Conservation (phyloP, 1,140 invertebrate genomes). For the Trinorchestia longiramus region DNA sequence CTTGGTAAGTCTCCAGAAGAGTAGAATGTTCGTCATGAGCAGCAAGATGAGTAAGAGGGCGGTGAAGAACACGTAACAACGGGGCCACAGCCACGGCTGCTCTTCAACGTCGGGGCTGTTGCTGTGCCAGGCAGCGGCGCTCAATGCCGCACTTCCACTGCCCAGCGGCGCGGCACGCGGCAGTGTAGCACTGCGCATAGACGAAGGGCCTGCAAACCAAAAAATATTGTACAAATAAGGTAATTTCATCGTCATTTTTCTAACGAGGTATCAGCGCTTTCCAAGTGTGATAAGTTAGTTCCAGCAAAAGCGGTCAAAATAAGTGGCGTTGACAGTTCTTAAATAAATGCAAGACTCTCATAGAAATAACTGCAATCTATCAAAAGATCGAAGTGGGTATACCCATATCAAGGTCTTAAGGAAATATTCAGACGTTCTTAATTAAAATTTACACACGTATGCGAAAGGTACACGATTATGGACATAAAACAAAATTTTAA, state of each 20-base stretch:
- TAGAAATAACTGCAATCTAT: too few species aligned
- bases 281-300: too few species aligned
- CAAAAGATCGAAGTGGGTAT: too few species aligned
- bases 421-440: too few species aligned
- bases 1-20: constrained; percentile 39
- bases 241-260: too few species aligned
- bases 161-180: background rate
- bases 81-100: background rate
- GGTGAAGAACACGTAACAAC: background rate
- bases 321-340: too few species aligned
- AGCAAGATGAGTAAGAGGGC: background rate
- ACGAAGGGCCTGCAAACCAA: background rate
- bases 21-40: background rate
- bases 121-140: background rate
- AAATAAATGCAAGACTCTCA: too few species aligned
- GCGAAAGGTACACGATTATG: background rate
- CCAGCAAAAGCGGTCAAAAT: too few species aligned
- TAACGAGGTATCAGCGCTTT: too few species aligned
- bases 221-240: too few species aligned
- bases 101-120: background rate
- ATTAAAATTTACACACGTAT: too few species aligned
- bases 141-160: background rate
- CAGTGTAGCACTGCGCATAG: background rate
- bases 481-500: background rate
- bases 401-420: too few species aligned